Evolutionary conservation across 2,113 vertebrate species (phyloP), one percentile per base, ranked within the genome.

Genomic region (Dromas ardeola): DNA sequence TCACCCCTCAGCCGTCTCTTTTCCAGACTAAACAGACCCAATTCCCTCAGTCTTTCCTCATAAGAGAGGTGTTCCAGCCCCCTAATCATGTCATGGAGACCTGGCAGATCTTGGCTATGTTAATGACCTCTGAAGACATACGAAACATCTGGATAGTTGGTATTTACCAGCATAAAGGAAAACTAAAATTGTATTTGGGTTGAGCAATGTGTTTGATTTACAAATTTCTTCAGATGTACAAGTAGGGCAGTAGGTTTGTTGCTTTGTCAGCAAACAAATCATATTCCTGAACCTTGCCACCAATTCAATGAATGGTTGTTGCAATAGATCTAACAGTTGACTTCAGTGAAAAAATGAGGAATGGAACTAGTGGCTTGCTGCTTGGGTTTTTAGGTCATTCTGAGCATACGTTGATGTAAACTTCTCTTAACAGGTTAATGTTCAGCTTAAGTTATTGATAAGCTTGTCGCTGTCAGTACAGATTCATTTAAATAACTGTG

Each of bases 231-330:
- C 7, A 29, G 27, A 4, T 86, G 29, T 76, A 80, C 19, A 10
- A 4, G n/a, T 20, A 67, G 36, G n/a, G 42, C n/a, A 63, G n/a
- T 66, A 19, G 32, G 29, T 49, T 85, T 81, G 56, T 29, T 72
- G 42, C 38, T 69, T 27, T 49, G 23, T 16, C 14, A 61, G 56
- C 47, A 71, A 76, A 47, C 32, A 49, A 34, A 67, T 67, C 7
- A 1, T 34, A 13, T n/a, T 83, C 34, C 47, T 56, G 56, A 63
- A 52, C 27, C 15, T 86, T 3, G 0, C 40, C 43, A 80, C 20
- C 20, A 13, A 0, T 69, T 67, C 20, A 42, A 0, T 30, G 15
- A 34, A 3, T 55, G 63, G 12, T 34, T 53, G 21, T 36, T 84
- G 5, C 19, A 36, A 32, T 36, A 72, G 20, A 9, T 58, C 29